Conservation (phyloP, 2,888 invertebrate species). For the Ctenicera cuprea region DNA sequence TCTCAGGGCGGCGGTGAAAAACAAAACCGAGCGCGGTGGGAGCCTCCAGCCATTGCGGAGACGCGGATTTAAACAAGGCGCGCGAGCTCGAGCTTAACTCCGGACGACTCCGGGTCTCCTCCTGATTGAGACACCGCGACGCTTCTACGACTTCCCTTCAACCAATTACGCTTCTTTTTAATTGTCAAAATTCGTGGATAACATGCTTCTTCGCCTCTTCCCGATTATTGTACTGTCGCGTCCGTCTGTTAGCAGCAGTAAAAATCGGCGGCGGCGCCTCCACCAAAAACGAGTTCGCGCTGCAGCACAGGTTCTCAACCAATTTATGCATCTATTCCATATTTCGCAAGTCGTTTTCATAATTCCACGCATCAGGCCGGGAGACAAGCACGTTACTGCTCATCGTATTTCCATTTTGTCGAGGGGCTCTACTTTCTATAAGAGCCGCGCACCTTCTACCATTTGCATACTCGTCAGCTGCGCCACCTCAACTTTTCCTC, state of each 20-base stretch:
- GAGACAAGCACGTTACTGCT: slow-evolving; percentile 68
- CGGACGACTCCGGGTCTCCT: slow-evolving; percentile 34
- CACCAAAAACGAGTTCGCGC: slow-evolving; percentile 3
- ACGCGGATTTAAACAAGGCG: slow-evolving; percentile 60
- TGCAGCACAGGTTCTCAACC: slow-evolving; percentile 52
- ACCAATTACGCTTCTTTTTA: slow-evolving; percentile 39
- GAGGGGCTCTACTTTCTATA: slow-evolving; percentile 55
- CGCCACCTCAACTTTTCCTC: slow-evolving; percentile 73
- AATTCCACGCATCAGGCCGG: slow-evolving; percentile 72
- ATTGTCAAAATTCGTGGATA: slow-evolving; percentile 39
- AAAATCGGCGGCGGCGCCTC: slow-evolving; percentile 11
- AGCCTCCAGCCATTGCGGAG: slow-evolving; percentile 66
- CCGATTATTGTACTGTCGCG: background rate
- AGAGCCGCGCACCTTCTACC: slow-evolving; percentile 65
- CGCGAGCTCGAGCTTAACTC: slow-evolving; percentile 47
- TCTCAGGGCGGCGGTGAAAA: slow-evolving; percentile 71
- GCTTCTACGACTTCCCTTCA: slow-evolving; percentile 5
- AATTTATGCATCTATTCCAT: slow-evolving; percentile 73
- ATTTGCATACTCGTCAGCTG: slow-evolving; percentile 76
- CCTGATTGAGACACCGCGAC: slow-evolving; percentile 34
- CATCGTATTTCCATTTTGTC: slow-evolving; percentile 71
- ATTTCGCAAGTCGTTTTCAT: slow-evolving; percentile 74
- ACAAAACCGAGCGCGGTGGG: slow-evolving; percentile 66
- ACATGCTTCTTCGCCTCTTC: slow-evolving; percentile 21
- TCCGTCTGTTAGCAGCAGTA: background rate